Conservation (phyloP, 2,113 vertebrate genomes). For the Benitochromis conjunctus region DNA sequence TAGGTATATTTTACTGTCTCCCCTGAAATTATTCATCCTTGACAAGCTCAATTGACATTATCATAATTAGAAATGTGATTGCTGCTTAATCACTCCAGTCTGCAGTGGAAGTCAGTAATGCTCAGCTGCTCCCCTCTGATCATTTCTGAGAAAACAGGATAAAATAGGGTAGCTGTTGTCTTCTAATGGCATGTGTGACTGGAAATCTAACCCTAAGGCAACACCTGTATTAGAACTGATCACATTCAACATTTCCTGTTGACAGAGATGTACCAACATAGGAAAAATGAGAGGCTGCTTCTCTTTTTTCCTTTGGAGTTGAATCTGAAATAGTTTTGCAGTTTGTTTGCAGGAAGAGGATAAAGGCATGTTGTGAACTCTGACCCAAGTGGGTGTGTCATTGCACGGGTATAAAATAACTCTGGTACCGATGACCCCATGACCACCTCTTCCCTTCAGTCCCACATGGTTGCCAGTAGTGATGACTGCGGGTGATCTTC, state of each 20-base stretch:
- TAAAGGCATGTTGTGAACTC: constrained; percentile 66
- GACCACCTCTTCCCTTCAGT: constrained; percentile 51
- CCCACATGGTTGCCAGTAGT: constrained; percentile 68
- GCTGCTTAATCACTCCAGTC: constrained; percentile 53
- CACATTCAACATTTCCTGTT: constrained; percentile 13
- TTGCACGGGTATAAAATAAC: constrained; percentile 74
- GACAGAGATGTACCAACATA: neutral
- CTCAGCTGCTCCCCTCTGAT: constrained; percentile 23
- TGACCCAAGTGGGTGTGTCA: constrained; percentile 64
- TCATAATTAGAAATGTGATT: constrained; percentile 72
- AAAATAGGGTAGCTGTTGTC: constrained; percentile 26
- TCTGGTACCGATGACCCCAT: constrained; percentile 62
- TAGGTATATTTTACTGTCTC: constrained; percentile 77
- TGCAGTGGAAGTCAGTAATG: constrained; percentile 40
- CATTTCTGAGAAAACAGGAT: constrained; percentile 51
- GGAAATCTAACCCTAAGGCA: neutral
- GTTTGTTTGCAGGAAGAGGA: constrained; percentile 54
- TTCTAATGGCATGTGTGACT: constrained; percentile 19
- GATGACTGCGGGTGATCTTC: constrained; percentile 72
- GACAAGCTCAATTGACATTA: constrained; percentile 77
- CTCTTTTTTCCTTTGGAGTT: neutral
- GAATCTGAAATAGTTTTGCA: neutral
- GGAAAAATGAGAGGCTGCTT: neutral
- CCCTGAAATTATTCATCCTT: constrained; percentile 75
- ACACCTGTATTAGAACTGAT: neutral